Percentiles rank a stretch among this genome's conserved stretches.
These are phyloP conservation scores for Temnopleurus reevesii DNA, from an alignment of 53 echinoderm and acorn worm species.

Conservation along the genomic window DNA sequence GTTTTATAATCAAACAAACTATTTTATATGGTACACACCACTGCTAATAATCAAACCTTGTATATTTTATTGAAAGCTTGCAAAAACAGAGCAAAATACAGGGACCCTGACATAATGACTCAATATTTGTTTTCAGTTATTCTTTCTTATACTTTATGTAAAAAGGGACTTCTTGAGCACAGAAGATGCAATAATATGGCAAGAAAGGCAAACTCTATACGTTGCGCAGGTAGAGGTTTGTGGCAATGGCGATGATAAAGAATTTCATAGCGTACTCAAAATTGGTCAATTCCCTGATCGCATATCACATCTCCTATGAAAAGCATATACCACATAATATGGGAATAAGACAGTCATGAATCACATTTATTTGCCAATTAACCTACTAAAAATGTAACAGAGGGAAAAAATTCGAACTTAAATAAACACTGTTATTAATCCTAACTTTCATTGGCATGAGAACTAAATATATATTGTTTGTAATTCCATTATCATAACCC, in stretches of 20 bases:
- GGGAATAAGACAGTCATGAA: neutral
- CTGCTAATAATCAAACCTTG: too few relatives aligned
- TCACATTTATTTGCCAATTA: neutral
- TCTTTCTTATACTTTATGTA: neutral
- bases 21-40: too few relatives aligned
- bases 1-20: too few relatives aligned
- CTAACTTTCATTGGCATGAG: too few relatives aligned
- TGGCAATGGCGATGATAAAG: neutral
- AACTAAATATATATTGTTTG: too few relatives aligned
- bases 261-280: too few relatives aligned
- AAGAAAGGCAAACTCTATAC: constrained; percentile 1
- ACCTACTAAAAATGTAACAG: neutral
- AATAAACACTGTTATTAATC: neutral
- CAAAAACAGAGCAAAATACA: too few relatives aligned
- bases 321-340: neutral
- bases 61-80: neutral
- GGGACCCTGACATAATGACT: too few relatives aligned
- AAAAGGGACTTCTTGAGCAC: neutral
- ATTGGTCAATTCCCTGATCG: too few relatives aligned
- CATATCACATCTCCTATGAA: too few relatives aligned
- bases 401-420: neutral
- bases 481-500: too few relatives aligned
- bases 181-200: neutral
- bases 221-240: neutral
- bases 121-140: neutral